Evolutionary conservation across 1,140 invertebrate genomes (phyloP), one percentile per base, ranked within the genome.

Genomic region (Lasioglossum baleicum): DNA sequence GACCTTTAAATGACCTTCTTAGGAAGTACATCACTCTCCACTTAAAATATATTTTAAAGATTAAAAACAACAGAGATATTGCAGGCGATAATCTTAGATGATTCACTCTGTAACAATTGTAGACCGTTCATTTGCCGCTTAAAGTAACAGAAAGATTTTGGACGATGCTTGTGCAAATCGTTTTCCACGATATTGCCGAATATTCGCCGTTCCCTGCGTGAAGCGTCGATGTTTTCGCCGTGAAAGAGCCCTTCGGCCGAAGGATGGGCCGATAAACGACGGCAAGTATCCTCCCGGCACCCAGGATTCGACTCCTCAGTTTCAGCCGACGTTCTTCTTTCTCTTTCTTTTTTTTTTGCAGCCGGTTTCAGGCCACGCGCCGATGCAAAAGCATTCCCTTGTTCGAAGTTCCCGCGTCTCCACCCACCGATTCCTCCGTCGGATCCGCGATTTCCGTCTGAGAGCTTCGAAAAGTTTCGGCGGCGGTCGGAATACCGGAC

Each of bases 361-460:
- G 60, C 75, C 70, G 68, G 80, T 85, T 81, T 81, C 77, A 80
- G 72, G 78, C 66, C 78, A 82, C 75, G 83, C 73, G 68, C 60
- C 84, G 79, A 89, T 87, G 86, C 87, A 85, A 89, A 89, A 89
- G 88, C 88, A 88, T 89, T 89, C 87, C 75, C 88, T 89, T 89
- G 88, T 89, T 88, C 86, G 75, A 89, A 88, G 82, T 86, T 86
- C 40, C 81, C 80, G 70, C 71, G 66, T 82, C 75, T 71, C 75
- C 82, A 61, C 22, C 70, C 80, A 75, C 74, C 76, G 67, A 8
- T 69, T 48, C 31, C 22, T 26, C 53, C 51, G 53, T 80, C 75
- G 75, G 61, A 78, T 77, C 66, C 70, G 72, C 83, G 81, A 83
- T 72, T 87, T 82, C 77, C 87, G 84, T 87, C 84, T 88, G 83